These are phyloP conservation scores for Diaprepes abbreviatus DNA, from an alignment of 2,888 invertebrate species.

Conservation along the genomic window DNA sequence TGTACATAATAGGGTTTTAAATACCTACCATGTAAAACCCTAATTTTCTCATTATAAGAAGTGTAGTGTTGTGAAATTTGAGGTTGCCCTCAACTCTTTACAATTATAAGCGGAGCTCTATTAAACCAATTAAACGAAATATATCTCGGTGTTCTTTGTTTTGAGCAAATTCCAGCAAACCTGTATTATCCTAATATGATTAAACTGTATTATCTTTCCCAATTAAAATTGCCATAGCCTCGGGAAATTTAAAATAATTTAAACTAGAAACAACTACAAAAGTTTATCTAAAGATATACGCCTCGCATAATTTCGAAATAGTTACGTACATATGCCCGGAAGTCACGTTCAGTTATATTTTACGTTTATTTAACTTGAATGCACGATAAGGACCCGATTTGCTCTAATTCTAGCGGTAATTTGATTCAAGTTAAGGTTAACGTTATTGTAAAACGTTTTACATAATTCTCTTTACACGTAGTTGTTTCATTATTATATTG, in stretches of 20 bases:
- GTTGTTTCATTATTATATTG: background rate
- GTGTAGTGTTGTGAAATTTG: no score
- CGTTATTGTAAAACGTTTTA: no score
- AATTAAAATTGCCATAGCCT: background rate
- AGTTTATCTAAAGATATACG: slow-evolving; percentile 13
- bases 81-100: no score
- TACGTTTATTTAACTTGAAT: slow-evolving; percentile 11
- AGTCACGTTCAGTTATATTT: slow-evolving; percentile 2
- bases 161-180: no score
- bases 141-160: no score
- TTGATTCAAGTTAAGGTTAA: background rate
- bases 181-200: no score
- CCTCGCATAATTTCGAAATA: background rate
- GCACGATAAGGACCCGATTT: slow-evolving; percentile 4
- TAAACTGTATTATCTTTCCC: no score
- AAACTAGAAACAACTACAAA: slow-evolving; percentile 2
- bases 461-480: background rate
- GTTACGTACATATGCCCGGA: background rate
- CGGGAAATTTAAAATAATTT: background rate
- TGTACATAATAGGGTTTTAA: no score
- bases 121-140: no score
- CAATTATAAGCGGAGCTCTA: no score
- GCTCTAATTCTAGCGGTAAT: slow-evolving; percentile 8
- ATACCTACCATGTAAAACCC: no score
- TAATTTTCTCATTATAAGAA: no score